A percentile compares a stretch with the other conserved stretches of the same genome.
Evolutionary conservation across 2,113 vertebrate species (phyloP).

Genomic region (Ceyx melanurus): DNA sequence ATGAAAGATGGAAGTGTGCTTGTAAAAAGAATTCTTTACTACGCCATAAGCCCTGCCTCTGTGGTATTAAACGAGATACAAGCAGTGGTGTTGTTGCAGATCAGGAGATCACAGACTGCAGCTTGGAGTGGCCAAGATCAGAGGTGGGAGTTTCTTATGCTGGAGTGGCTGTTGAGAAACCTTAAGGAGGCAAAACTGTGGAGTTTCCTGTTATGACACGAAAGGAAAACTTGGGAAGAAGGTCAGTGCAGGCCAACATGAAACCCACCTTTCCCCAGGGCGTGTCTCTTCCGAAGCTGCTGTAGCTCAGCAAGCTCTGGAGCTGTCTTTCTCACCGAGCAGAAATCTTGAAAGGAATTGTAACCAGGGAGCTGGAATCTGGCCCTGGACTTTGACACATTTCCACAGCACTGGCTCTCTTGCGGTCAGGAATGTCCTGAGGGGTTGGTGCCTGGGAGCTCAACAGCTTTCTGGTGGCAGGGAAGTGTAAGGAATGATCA

Average conservation of each 20-base stretch:
- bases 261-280: background rate
- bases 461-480: background rate
- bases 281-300: background rate
- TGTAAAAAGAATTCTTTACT: background rate
- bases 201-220: background rate
- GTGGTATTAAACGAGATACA: background rate
- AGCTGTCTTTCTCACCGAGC: background rate
- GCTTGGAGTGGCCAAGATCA: background rate
- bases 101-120: background rate
- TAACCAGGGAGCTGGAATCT: background rate
- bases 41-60: background rate
- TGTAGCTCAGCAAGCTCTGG: background rate
- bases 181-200: background rate
- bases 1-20: background rate
- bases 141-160: fast-evolving
- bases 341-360: background rate
- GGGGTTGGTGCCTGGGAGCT: background rate
- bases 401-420: background rate
- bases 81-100: background rate
- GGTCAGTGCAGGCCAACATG: background rate
- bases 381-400: background rate
- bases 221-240: background rate
- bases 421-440: background rate
- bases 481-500: background rate
- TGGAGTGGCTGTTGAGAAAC: background rate